Evolutionary conservation across 2,888 invertebrate genomes (phyloP).

Genomic region (Drosophila formosana): DNA sequence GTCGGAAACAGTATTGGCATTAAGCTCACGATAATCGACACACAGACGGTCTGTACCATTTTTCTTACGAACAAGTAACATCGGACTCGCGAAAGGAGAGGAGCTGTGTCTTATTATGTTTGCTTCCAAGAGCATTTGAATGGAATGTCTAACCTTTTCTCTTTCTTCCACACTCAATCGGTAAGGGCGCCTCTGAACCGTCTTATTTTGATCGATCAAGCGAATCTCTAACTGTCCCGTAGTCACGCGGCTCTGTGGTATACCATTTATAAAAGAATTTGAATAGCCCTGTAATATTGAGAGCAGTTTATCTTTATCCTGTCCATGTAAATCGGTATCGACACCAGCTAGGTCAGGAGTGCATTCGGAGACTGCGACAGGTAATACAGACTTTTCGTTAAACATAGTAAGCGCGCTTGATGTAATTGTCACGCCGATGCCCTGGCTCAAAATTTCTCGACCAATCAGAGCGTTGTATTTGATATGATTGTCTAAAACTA

Average conservation of each 20-base stretch:
- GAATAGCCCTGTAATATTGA: not conserved
- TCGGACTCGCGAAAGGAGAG: constrained; percentile 1
- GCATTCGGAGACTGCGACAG: constrained; percentile 4
- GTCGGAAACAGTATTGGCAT: constrained; percentile 7
- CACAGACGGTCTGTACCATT: constrained; percentile 4
- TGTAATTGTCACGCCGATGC: constrained; percentile 8
- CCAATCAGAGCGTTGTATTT: constrained; percentile 6
- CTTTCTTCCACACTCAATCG: not conserved
- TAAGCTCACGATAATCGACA: constrained; percentile 3
- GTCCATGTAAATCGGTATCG: constrained; percentile 7
- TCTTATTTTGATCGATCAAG: not conserved
- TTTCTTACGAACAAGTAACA: constrained; percentile 3
- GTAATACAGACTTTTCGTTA: constrained; percentile 12
- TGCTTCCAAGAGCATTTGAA: not conserved
- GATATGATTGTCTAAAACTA: constrained; percentile 5
- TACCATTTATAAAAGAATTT: not conserved
- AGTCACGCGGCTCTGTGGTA: constrained; percentile 1
- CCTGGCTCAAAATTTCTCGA: not conserved
- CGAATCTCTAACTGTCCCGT: not conserved
- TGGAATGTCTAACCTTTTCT: not conserved
- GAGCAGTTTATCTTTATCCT: constrained; percentile 4
- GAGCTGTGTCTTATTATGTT: not conserved
- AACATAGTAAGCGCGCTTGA: constrained; percentile 4
- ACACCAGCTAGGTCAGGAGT: constrained; percentile 3
- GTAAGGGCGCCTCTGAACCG: not conserved